Evolutionary conservation across 2,113 vertebrate species (phyloP).

Genomic region (Paramormyrops kingsleyae): DNA sequence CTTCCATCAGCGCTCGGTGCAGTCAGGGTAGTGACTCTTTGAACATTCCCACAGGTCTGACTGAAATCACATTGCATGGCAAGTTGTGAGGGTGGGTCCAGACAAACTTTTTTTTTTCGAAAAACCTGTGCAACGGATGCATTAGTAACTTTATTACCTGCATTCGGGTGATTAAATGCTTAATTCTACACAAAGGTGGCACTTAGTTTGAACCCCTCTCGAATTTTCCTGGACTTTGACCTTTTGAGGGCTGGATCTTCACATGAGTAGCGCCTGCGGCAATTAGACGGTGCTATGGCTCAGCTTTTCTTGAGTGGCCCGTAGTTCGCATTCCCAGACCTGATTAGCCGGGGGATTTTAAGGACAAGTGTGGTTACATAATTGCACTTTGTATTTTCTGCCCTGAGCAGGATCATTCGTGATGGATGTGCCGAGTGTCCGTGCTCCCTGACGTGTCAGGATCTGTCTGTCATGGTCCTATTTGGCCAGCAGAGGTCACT

Average conservation of each 20-base stretch:
- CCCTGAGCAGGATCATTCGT: background rate
- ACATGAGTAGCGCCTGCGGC: background rate
- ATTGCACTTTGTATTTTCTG: background rate
- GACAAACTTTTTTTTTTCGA: background rate
- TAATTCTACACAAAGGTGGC: background rate
- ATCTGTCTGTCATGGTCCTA: background rate
- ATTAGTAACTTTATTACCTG: background rate
- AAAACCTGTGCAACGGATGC: background rate
- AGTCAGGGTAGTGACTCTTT: background rate
- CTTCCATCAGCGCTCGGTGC: too few species aligned
- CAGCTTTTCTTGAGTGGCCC: background rate
- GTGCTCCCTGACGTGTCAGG: background rate
- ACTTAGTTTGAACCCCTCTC: background rate
- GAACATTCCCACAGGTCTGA: background rate
- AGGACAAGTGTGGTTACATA: background rate
- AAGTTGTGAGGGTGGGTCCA: background rate
- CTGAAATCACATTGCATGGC: background rate
- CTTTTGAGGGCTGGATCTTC: background rate
- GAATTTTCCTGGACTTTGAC: too few species aligned
- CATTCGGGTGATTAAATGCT: background rate
- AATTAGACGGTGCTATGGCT: background rate
- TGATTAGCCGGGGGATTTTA: background rate
- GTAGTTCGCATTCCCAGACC: background rate
- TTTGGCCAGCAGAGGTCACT: background rate
- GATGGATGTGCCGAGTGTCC: background rate